Evolutionary conservation across 2,113 vertebrate species (phyloP), one percentile per base, ranked within the genome.

Genomic region (Gobio gobio): DNA sequence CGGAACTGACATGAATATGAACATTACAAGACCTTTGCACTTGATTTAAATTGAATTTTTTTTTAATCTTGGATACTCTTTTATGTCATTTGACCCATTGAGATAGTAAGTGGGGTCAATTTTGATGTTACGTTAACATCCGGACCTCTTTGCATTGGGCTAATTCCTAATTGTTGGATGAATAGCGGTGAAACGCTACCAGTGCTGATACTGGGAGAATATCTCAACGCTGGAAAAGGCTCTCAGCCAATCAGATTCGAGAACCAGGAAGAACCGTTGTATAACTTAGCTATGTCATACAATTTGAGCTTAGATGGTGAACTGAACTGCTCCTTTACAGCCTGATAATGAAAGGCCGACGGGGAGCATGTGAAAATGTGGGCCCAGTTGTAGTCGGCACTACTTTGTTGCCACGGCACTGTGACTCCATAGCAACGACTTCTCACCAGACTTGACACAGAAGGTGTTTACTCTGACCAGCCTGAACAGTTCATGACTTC

Each of bases 401-500:
- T 75, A 63, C 54, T 82, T 78, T 51, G 86, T 87, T 89, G 89
- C 86, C 87, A 89, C 58, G 66, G 88, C 10, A 47, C 88, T 79
- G 49, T 83, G 29, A 58, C 85, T 88, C 89, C 85, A 83, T 90
- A 88, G 87, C 87, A 91, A 66, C 81, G 83, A 90, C 89, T 91
- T 88, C 54, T 86, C 51, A 84, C 85, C 74, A 22, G 86, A 68
- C 87, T 82, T 82, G 70, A 83, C 79, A 80, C 85, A 87, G 78
- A 87, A 88, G 78, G 87, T 91, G 90, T 94, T 93, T 92, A 86
- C 90, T 74, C 87, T 86, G 86, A 80, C 86, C 78, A 40, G 85
- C 89, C 88, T 89, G 86, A 89, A 91, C 77, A 86, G 91, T 89
- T 91, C 86, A 68, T 91, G 87, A 87, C 90, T 91, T 86, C 86